Percentiles rank a stretch among this genome's conserved stretches.
phyloP scores from a whole-genome alignment of 2,797 vertebrate genomes.

The Pipistrellus nathusii region DNA sequence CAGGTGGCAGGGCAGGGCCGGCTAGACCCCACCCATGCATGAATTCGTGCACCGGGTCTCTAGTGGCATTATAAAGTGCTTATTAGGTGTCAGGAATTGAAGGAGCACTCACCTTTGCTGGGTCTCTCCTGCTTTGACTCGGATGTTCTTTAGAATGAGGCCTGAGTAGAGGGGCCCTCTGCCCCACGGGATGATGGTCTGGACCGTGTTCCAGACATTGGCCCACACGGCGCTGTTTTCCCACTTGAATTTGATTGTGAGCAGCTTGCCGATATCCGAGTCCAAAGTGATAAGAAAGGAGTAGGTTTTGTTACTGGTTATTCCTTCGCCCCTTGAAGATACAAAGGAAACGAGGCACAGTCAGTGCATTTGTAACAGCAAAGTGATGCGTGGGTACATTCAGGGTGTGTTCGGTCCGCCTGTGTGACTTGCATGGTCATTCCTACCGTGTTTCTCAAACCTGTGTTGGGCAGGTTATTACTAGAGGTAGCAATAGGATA shows the following conservation, averaged over 20 bases:
- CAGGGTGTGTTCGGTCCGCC: neutral
- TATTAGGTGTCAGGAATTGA: neutral
- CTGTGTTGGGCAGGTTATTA: neutral
- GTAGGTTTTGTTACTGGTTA: constrained; percentile 92
- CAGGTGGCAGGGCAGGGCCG: too few species aligned
- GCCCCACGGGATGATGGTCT: constrained; percentile 93
- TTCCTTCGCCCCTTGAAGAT: constrained; percentile 88
- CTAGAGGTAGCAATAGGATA: neutral
- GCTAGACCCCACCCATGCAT: too few species aligned
- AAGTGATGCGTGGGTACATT: neutral
- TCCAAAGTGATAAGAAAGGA: constrained; percentile 95
- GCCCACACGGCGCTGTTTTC: constrained; percentile 91
- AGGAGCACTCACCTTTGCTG: constrained; percentile 88
- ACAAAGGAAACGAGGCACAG: constrained; percentile 39
- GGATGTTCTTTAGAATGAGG: constrained; percentile 91
- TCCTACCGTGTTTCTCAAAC: constrained; percentile 7
- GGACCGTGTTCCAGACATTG: constrained; percentile 92
- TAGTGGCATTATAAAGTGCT: neutral
- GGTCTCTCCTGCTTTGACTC: constrained; percentile 94
- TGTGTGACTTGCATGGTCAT: neutral
- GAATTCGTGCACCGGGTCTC: too few species aligned
- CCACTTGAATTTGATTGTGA: constrained; percentile 93
- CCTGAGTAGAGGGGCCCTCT: constrained; percentile 81
- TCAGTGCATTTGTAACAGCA: neutral
- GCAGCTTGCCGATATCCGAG: constrained; percentile 92